Conservation (phyloP, 92 coral and sea anemone genomes). For the Paragorgia papillata region DNA sequence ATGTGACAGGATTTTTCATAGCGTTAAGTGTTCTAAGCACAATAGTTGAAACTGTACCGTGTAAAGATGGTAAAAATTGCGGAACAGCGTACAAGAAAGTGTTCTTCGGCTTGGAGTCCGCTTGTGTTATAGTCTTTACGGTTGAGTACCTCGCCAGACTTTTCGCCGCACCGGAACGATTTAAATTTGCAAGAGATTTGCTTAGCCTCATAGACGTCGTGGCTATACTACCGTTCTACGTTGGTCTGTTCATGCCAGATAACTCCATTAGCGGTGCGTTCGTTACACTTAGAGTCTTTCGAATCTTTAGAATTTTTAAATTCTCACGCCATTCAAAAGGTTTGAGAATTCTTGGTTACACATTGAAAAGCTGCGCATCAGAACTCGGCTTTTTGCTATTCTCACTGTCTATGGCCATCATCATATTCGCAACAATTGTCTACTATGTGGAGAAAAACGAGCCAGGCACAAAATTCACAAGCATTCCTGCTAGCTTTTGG, state of each 20-base stretch:
- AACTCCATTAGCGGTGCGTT: slow-evolving; percentile 99
- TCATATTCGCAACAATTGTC: slow-evolving; percentile 97
- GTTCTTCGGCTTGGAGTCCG: slow-evolving; percentile 92
- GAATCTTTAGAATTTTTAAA: slow-evolving; percentile 99
- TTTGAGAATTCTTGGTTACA: slow-evolving; percentile 93
- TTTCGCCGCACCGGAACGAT: slow-evolving; percentile 92
- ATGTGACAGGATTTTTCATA: slow-evolving; percentile 92
- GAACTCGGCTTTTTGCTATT: slow-evolving; percentile 95
- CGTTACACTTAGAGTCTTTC: slow-evolving; percentile 96
- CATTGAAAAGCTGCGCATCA: slow-evolving; percentile 96
- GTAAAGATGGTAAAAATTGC: slow-evolving; percentile 64
- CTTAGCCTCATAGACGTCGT: slow-evolving; percentile 94
- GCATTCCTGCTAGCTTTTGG: slow-evolving; percentile 99
- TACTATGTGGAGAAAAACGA: slow-evolving; percentile 94
- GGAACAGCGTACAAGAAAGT: slow-evolving; percentile 69
- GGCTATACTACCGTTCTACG: slow-evolving; percentile 89
- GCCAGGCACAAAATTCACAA: slow-evolving; percentile 75
- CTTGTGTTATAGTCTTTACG: slow-evolving; percentile 95
- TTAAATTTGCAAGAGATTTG: slow-evolving; percentile 94
- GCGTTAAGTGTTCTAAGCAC: slow-evolving; percentile 98
- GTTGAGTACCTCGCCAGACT: slow-evolving; percentile 94
- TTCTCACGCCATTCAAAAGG: slow-evolving; percentile 99
- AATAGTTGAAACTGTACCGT: slow-evolving; percentile 91
- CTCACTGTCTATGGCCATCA: slow-evolving; percentile 97
- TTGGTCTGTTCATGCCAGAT: slow-evolving; percentile 93